These are phyloP conservation scores for Drosophila macrospina DNA, from an alignment of 2,888 invertebrate genomes.

Conservation along the genomic window DNA sequence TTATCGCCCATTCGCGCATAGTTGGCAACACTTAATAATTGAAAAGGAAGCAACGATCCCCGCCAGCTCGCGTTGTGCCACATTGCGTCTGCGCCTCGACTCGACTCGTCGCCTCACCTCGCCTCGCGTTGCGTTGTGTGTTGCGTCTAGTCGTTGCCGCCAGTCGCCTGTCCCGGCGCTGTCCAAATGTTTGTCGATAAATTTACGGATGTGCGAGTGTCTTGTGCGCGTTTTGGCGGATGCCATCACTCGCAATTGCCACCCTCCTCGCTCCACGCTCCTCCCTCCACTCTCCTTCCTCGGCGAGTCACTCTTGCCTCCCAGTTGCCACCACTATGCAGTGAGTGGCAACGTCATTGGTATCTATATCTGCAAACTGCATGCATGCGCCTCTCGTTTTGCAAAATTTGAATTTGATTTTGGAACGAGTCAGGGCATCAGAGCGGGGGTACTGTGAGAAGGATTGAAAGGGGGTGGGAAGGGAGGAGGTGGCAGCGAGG, in stretches of 20 bases:
- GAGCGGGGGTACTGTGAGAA: not conserved
- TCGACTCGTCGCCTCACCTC: not conserved
- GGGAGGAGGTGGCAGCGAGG: not conserved
- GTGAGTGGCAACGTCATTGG: conserved; percentile 55
- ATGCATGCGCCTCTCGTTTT: conserved; percentile 60
- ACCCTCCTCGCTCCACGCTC: not conserved
- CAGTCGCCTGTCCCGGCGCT: conserved; percentile 55
- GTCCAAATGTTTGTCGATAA: conserved; percentile 82
- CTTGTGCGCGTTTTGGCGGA: conserved; percentile 80
- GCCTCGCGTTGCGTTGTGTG: conserved; percentile 41
- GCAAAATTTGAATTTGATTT: conserved; percentile 81
- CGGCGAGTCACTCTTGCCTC: not conserved
- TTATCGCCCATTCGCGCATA: conserved; percentile 79
- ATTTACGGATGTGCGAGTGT: conserved; percentile 82
- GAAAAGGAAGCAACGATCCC: conserved; percentile 83
- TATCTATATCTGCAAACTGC: conserved; percentile 39
- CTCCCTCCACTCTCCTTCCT: not conserved
- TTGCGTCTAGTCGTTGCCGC: conserved; percentile 55
- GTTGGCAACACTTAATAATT: conserved; percentile 83
- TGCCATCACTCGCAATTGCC: conserved; percentile 80
- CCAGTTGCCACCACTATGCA: not conserved
- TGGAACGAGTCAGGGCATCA: conserved; percentile 34
- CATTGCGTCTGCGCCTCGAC: conserved; percentile 47
- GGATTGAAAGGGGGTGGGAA: too few species aligned
- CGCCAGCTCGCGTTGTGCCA: conserved; percentile 54